phyloP scores from a whole-genome alignment of 1,140 invertebrate genomes.

The Helicorthomorpha holstii region DNA sequence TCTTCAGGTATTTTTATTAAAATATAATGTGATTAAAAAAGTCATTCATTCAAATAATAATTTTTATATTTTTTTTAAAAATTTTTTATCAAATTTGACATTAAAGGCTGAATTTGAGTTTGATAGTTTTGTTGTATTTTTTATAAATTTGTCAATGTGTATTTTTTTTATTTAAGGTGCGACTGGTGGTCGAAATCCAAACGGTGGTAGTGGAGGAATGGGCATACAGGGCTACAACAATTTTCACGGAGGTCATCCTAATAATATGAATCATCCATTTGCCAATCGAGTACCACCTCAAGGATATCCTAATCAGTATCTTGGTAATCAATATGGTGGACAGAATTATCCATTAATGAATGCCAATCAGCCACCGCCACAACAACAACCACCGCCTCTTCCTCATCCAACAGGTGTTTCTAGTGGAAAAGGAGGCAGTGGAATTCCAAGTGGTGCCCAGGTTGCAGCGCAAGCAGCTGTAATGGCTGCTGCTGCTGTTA shows the following conservation, averaged over 20 bases:
- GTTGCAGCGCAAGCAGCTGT: constrained; percentile 27
- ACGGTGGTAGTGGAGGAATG: constrained; percentile 23
- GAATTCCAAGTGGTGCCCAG: constrained; percentile 22
- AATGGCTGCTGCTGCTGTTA: constrained; percentile 22
- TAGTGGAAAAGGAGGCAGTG: background rate
- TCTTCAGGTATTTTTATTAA: constrained; percentile 20
- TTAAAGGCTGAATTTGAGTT: background rate
- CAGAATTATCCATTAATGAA: constrained; percentile 10
- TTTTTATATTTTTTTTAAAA: too few species aligned
- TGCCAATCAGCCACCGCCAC: constrained; percentile 12
- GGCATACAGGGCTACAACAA: constrained; percentile 20
- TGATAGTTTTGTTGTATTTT: background rate
- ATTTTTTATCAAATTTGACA: too few species aligned
- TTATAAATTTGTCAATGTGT: background rate
- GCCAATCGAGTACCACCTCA: constrained; percentile 14
- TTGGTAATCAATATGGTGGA: constrained; percentile 22
- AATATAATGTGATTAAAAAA: too few species aligned
- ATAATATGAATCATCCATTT: constrained; percentile 1
- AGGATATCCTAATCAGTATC: constrained; percentile 17
- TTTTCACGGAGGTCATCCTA: constrained; percentile 21
- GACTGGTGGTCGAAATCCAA: constrained; percentile 32
- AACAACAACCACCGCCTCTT: constrained; percentile 10
- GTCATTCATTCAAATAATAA: too few species aligned
- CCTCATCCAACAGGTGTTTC: constrained; percentile 1
- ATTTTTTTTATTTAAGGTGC: background rate